phyloP scores from a whole-genome alignment of 2,797 vertebrate genomes.

The Rhinoraja longicauda region DNA sequence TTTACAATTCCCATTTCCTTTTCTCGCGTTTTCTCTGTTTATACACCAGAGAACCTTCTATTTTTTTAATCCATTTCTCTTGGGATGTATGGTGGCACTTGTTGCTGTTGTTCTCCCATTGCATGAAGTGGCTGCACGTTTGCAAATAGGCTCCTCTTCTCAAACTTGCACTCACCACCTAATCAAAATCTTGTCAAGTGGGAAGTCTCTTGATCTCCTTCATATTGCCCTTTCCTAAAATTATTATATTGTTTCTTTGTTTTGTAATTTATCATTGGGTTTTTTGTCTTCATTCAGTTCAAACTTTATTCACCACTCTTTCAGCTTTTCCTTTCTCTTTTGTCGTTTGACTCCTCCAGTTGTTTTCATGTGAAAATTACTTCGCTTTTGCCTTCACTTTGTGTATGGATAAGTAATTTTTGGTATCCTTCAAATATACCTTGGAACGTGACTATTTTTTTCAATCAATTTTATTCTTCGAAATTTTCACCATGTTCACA shows the following conservation, averaged over 20 bases:
- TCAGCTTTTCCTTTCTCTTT: too few relatives aligned
- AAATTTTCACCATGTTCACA: too few relatives aligned
- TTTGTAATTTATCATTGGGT: too few relatives aligned
- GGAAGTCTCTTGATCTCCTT: neutral
- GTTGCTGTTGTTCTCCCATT: neutral
- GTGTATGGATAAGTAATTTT: neutral
- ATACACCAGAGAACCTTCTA: neutral
- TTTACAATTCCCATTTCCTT: neutral
- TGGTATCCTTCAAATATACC: neutral
- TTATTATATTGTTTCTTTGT: neutral
- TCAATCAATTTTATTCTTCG: neutral
- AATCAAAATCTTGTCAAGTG: neutral
- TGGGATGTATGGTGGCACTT: neutral
- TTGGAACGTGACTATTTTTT: neutral
- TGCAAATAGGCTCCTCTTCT: neutral
- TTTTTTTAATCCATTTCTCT: neutral
- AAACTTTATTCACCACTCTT: too few relatives aligned
- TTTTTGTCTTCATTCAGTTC: too few relatives aligned
- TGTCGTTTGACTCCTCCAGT: neutral
- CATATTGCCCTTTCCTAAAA: neutral
- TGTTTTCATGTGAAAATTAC: neutral
- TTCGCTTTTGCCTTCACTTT: neutral
- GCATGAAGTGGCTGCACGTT: neutral
- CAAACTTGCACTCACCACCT: neutral
- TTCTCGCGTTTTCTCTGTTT: neutral